Evolutionary conservation across 1,140 invertebrate genomes (phyloP).

Genomic region (Phymorhynchus buccinoides): DNA sequence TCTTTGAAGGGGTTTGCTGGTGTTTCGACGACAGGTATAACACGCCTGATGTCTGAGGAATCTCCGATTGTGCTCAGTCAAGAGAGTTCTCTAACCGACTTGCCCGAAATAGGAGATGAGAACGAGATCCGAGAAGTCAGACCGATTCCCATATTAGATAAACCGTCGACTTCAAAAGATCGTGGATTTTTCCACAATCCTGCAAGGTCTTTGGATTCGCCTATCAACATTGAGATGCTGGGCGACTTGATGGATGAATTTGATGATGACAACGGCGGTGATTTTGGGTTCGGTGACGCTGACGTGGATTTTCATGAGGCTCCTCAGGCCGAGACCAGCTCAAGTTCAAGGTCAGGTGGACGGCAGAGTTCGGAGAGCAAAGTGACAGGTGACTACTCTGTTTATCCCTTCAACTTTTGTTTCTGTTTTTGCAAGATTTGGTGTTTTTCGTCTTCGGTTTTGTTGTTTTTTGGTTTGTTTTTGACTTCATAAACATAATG

Average conservation of each 20-base stretch:
- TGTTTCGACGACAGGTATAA: not conserved
- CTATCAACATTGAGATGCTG: not conserved
- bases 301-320: not conserved
- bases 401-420: not conserved
- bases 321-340: not conserved
- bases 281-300: constrained; percentile 2
- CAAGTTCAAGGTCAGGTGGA: not conserved
- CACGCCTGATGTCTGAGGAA: not conserved
- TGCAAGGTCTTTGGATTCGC: not conserved
- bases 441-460: no score
- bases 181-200: not conserved
- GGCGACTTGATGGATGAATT: constrained; percentile 9
- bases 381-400: not conserved
- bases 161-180: not conserved
- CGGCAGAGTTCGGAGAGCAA: not conserved
- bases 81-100: not conserved
- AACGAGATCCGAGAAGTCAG: not conserved
- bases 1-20: not conserved
- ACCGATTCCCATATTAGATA: not conserved
- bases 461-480: no score
- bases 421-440: not conserved
- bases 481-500: no score
- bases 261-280: constrained; percentile 7
- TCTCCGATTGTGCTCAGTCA: constrained; percentile 18
- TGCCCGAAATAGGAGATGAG: not conserved